Evolutionary conservation across 2,888 invertebrate genomes (phyloP).

Genomic region (Sarcophaga rosellei): DNA sequence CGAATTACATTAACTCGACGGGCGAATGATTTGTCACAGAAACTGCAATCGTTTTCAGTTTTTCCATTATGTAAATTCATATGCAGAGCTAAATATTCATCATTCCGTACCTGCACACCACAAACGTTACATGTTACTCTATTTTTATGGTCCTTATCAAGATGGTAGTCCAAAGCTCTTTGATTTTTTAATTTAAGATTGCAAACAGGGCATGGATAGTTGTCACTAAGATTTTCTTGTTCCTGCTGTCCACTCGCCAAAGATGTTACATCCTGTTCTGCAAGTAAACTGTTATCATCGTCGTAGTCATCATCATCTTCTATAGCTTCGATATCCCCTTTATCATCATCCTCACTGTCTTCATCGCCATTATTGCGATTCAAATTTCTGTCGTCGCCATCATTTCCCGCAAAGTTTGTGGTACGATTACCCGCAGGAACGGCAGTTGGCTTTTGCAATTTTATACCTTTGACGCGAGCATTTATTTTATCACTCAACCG

Average conservation of each 20-base stretch:
- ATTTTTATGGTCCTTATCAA: constrained; percentile 64
- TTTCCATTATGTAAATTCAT: constrained; percentile 79
- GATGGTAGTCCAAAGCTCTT: constrained; percentile 57
- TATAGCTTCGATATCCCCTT: constrained; percentile 31
- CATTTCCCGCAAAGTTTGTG: not conserved
- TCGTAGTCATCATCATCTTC: constrained; percentile 33
- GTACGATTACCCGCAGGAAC: constrained; percentile 1
- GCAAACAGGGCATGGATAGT: constrained; percentile 56
- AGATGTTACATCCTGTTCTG: constrained; percentile 26
- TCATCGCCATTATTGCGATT: constrained; percentile 28
- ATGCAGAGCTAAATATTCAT: constrained; percentile 77
- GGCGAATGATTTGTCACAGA: constrained; percentile 76
- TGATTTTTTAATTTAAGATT: constrained; percentile 62
- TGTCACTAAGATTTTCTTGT: constrained; percentile 26
- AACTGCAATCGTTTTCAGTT: constrained; percentile 77
- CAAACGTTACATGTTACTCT: constrained; percentile 68
- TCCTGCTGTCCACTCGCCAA: constrained; percentile 26
- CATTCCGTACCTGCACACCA: constrained; percentile 70
- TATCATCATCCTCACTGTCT: constrained; percentile 33
- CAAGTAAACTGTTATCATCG: constrained; percentile 44
- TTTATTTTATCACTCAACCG: constrained; percentile 64
- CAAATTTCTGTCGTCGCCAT: constrained; percentile 25
- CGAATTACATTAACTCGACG: constrained; percentile 77
- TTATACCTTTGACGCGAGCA: constrained; percentile 56
- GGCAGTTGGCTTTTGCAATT: constrained; percentile 7